A percentile compares a stretch with the other conserved stretches of the same genome.
Conservation (phyloP, 2,888 invertebrate genomes). For the Athalia rosae region DNA sequence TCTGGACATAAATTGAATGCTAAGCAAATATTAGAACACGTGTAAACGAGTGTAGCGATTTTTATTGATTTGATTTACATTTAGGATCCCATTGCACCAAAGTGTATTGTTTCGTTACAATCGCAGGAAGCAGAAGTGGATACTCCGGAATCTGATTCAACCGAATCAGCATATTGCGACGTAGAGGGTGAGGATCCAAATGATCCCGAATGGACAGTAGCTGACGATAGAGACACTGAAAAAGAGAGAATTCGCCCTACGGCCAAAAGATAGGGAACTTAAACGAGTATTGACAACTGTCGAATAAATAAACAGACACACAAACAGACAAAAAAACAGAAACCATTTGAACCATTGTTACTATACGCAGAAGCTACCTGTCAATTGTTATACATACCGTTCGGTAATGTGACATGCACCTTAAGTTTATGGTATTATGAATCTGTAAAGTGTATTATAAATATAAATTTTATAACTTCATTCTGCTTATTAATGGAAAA, state of each 20-base stretch:
- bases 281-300: constrained; percentile 61
- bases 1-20: constrained; percentile 1
- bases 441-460: constrained; percentile 74
- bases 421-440: constrained; percentile 73
- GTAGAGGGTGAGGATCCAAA: constrained; percentile 84
- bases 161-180: constrained; percentile 79
- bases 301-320: constrained; percentile 44
- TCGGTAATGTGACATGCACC: constrained; percentile 71
- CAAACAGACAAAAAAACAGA: not conserved
- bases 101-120: constrained; percentile 37
- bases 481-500: constrained; percentile 60
- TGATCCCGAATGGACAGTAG: constrained; percentile 87
- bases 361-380: constrained; percentile 68
- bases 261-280: constrained; percentile 70
- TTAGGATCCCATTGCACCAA: constrained; percentile 43
- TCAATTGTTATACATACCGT: constrained; percentile 72
- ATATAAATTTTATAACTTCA: constrained; percentile 74
- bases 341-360: constrained; percentile 58
- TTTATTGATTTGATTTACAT: constrained; percentile 9
- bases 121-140: constrained; percentile 74
- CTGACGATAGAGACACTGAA: constrained; percentile 73
- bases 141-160: constrained; percentile 74
- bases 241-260: constrained; percentile 72
- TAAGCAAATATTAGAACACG: too few species aligned
- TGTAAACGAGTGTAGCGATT: too few species aligned